Percentiles rank a stretch among this genome's conserved stretches.
phyloP scores from a whole-genome alignment of 2,113 vertebrate genomes.

The Rhombomys opimus region DNA sequence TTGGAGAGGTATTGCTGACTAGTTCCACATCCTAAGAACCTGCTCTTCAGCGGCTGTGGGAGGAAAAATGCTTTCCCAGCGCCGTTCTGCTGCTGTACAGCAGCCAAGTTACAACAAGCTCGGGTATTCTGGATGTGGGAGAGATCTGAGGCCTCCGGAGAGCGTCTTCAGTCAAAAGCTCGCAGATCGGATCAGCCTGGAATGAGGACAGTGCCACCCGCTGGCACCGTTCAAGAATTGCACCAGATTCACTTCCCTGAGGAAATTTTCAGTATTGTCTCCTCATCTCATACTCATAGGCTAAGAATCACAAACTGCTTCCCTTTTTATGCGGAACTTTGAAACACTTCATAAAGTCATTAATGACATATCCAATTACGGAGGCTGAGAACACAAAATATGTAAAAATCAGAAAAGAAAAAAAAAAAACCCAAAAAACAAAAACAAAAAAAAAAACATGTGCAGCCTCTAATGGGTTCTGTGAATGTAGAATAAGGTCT shows the following conservation, averaged over 20 bases:
- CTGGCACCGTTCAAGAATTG: background rate
- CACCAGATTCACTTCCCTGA: background rate
- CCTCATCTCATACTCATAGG: background rate
- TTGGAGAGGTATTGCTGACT: background rate
- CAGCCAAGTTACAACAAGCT: background rate
- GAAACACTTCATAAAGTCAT: background rate
- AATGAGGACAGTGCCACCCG: slow-evolving; percentile 57
- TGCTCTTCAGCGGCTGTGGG: background rate
- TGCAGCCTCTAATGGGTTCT: background rate
- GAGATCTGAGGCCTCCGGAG: too few relatives aligned
- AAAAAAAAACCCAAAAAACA: background rate
- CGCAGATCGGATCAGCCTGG: background rate
- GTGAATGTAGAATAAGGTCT: background rate
- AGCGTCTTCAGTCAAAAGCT: background rate
- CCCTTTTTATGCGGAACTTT: slow-evolving; percentile 4
- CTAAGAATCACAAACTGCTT: background rate
- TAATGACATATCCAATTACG: background rate
- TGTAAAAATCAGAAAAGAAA: background rate
- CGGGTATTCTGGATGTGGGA: background rate
- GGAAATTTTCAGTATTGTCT: background rate
- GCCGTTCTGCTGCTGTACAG: background rate
- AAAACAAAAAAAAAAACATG: background rate
- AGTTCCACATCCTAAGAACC: background rate
- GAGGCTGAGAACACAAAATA: background rate
- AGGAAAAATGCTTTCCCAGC: background rate